phyloP scores from a whole-genome alignment of 2,113 vertebrate genomes.

The Ahaetulla prasina region DNA sequence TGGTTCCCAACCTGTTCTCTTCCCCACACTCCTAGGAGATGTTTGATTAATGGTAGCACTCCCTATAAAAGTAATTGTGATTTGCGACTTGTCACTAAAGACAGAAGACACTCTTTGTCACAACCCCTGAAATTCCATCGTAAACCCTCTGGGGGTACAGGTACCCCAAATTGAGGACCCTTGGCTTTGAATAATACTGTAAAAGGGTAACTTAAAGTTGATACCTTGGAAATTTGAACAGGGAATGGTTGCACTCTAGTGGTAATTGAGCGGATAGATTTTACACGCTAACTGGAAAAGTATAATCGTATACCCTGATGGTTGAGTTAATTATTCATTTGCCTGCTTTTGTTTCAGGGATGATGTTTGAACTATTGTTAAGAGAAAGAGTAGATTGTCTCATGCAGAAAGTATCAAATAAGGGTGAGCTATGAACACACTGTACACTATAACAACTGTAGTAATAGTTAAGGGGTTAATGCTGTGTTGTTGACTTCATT shows the following conservation, averaged over 20 bases:
- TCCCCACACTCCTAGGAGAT: background rate
- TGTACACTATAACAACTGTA: background rate
- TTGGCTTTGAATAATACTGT: background rate
- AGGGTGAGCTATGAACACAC: background rate
- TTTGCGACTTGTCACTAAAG: background rate
- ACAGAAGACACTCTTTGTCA: background rate
- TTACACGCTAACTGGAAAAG: background rate
- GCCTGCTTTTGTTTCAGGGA: background rate
- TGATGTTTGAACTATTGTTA: background rate
- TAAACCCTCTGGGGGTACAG: background rate
- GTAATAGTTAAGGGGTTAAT: background rate
- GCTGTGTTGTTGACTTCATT: background rate
- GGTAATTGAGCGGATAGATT: background rate
- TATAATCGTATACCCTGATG: background rate
- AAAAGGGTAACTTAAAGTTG: background rate
- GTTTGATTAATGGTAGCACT: background rate
- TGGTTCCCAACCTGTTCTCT: background rate
- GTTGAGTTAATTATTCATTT: conserved; percentile 4
- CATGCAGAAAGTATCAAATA: background rate
- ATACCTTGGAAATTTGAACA: background rate
- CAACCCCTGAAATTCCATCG: background rate
- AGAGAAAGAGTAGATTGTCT: background rate
- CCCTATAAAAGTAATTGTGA: background rate
- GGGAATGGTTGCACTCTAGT: background rate
- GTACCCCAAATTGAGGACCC: background rate